These are phyloP conservation scores for Acrobasis consociella DNA, from an alignment of 2,888 invertebrate genomes.

Conservation along the genomic window DNA sequence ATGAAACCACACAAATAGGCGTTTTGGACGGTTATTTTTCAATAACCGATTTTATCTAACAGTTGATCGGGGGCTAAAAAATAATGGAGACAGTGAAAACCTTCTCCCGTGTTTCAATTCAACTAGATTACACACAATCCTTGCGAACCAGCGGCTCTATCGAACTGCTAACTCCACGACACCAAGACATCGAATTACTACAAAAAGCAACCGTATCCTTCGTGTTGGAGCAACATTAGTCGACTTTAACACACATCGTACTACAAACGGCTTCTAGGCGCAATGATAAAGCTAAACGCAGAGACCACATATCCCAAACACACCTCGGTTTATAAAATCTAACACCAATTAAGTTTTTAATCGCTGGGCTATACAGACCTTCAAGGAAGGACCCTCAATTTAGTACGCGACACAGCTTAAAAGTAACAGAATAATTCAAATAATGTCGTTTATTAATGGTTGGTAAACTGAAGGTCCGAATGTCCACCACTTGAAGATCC, in stretches of 20 bases:
- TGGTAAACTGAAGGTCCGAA: conserved; percentile 11
- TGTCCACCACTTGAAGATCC: conserved; percentile 45
- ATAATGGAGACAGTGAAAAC: conserved; percentile 30
- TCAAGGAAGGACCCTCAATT: conserved; percentile 37
- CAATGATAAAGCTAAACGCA: conserved; percentile 57
- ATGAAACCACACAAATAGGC: conserved; percentile 3
- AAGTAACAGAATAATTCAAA: neutral
- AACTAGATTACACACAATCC: conserved; percentile 29
- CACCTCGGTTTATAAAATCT: conserved; percentile 66
- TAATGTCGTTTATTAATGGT: conserved; percentile 1
- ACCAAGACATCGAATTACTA: neutral
- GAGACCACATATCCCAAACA: conserved; percentile 78
- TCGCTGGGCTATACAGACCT: conserved; percentile 53
- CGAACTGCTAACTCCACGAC: conserved; percentile 11
- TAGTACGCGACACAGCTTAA: neutral
- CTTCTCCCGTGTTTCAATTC: conserved; percentile 32
- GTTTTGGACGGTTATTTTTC: neutral
- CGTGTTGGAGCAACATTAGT: conserved; percentile 3
- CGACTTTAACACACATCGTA: conserved; percentile 1
- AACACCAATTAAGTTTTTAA: conserved; percentile 64
- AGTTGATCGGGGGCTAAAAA: conserved; percentile 21
- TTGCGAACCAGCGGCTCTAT: conserved; percentile 24
- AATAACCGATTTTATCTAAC: neutral
- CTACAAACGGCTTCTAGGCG: conserved; percentile 43
- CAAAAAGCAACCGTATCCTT: neutral